These are phyloP conservation scores for Oreochromis aureus DNA, from an alignment of 2,113 vertebrate species.

Conservation along the genomic window DNA sequence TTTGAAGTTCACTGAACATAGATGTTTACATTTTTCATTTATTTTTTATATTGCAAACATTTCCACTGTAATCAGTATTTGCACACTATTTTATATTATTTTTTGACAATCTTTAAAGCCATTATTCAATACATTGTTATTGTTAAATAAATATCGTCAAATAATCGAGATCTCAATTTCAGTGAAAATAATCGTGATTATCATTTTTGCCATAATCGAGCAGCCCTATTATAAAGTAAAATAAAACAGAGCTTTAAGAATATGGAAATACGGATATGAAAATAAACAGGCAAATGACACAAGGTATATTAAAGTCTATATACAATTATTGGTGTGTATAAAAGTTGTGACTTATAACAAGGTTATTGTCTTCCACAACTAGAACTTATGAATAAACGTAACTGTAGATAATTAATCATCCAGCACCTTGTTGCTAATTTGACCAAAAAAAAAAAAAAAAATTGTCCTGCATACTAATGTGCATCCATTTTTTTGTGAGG, in stretches of 20 bases:
- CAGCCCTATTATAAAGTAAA: neutral
- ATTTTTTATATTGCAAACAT: too few relatives aligned
- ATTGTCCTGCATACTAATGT: neutral
- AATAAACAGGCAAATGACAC: neutral
- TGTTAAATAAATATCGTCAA: too few relatives aligned
- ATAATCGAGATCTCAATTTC: too few relatives aligned
- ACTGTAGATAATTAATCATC: neutral
- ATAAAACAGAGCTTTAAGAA: neutral
- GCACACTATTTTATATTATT: too few relatives aligned
- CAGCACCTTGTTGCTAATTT: neutral
- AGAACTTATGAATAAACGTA: neutral
- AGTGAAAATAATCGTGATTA: too few relatives aligned
- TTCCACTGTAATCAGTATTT: too few relatives aligned
- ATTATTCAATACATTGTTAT: too few relatives aligned
- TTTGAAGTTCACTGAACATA: too few relatives aligned
- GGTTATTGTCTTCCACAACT: neutral
- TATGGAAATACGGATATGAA: neutral
- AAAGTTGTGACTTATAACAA: neutral
- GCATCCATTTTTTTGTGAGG: fast-evolving
- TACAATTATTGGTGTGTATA: neutral
- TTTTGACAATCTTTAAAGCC: too few relatives aligned
- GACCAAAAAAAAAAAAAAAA: neutral
- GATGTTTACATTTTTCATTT: too few relatives aligned
- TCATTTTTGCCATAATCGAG: too few relatives aligned
- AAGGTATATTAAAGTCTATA: neutral